Conservation (phyloP, 2,888 invertebrate genomes). For the Watsonalla cultraria region DNA sequence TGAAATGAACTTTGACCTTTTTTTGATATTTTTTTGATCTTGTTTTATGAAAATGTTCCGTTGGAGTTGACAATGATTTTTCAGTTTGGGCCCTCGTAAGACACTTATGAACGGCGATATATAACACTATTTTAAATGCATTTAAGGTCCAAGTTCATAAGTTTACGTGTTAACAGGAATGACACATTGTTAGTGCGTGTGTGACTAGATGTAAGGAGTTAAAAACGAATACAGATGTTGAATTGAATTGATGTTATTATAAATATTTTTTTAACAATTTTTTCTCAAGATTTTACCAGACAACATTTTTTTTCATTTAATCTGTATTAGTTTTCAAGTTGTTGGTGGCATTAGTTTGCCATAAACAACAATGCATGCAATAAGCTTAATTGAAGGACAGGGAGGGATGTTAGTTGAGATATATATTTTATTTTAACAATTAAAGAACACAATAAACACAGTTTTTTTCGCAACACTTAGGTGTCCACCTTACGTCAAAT, state of each 20-base stretch:
- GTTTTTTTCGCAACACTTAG: slow-evolving; percentile 2
- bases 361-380: slow-evolving; percentile 57
- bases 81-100: no score
- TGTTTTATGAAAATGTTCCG: background rate
- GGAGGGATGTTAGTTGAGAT: slow-evolving; percentile 59
- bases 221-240: slow-evolving; percentile 27
- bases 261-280: no score
- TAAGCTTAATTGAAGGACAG: slow-evolving; percentile 68
- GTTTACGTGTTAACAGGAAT: slow-evolving; percentile 55
- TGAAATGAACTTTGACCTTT: slow-evolving; percentile 10
- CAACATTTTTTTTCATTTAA: no score
- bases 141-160: background rate
- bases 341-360: slow-evolving; percentile 37
- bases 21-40: slow-evolving; percentile 3
- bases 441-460: slow-evolving; percentile 31
- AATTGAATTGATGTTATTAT: slow-evolving; percentile 3
- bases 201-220: slow-evolving; percentile 49
- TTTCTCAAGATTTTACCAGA: no score
- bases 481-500: slow-evolving; percentile 28
- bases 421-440: slow-evolving; percentile 20
- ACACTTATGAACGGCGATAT: background rate
- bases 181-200: slow-evolving; percentile 65
- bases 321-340: slow-evolving; percentile 36
- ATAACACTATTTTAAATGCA: no score
- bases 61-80: background rate